phyloP scores from a whole-genome alignment of 2,797 vertebrate genomes.

The Paedocypris micromegethes region DNA sequence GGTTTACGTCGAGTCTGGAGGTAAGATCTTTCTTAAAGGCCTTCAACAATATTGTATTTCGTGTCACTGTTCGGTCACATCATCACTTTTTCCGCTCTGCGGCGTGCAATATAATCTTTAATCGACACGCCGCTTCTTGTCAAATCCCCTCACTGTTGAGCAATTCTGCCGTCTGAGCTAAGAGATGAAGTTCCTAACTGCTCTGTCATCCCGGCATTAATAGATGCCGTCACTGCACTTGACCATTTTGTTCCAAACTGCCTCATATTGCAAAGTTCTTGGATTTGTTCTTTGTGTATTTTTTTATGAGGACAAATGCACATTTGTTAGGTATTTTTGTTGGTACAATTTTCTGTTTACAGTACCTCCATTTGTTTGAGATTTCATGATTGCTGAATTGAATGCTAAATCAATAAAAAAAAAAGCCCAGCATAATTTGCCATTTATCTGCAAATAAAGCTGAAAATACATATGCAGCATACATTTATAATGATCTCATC shows the following conservation, averaged over 20 bases:
- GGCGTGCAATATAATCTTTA: slow-evolving; percentile 34
- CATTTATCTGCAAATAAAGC: too few species aligned
- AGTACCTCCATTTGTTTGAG: too few species aligned
- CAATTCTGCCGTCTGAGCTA: slow-evolving; percentile 31
- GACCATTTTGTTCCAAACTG: slow-evolving; percentile 12
- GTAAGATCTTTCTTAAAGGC: slow-evolving; percentile 21
- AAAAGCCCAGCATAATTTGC: too few species aligned
- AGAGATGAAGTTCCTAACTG: slow-evolving; percentile 41
- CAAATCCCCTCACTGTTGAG: slow-evolving; percentile 32
- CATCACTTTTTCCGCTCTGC: slow-evolving; percentile 24
- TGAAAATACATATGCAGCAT: too few species aligned
- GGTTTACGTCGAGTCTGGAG: slow-evolving; percentile 13
- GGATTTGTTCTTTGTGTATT: too few species aligned
- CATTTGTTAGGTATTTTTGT: background rate
- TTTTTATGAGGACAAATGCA: background rate
- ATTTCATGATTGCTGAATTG: too few species aligned
- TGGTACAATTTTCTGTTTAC: background rate
- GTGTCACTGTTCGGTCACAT: slow-evolving; percentile 25
- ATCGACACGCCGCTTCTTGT: slow-evolving; percentile 29
- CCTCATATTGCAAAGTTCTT: background rate
- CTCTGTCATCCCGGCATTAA: slow-evolving; percentile 37
- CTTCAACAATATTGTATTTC: slow-evolving; percentile 24
- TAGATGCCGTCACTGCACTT: slow-evolving; percentile 34
- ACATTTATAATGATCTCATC: too few species aligned
- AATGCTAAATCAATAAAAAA: too few species aligned